A percentile compares a stretch with the other conserved stretches of the same genome.
Evolutionary conservation across 1,140 invertebrate species (phyloP).

Genomic region (Lutraria rhynchaena): DNA sequence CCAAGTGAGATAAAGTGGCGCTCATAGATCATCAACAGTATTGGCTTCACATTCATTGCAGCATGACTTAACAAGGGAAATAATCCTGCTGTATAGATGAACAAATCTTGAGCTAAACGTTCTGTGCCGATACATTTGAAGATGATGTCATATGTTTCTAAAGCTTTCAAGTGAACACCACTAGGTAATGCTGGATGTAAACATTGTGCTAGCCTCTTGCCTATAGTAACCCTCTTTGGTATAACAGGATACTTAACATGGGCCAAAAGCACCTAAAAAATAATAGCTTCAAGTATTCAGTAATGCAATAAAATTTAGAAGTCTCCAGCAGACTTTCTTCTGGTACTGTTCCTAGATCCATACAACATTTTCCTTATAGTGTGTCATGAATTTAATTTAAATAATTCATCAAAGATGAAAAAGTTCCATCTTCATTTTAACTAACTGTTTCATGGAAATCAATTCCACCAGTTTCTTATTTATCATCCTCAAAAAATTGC

Average conservation of each 20-base stretch:
- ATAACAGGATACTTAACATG: constrained; percentile 94
- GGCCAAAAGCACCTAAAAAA: constrained; percentile 86
- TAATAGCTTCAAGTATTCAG: too few species aligned
- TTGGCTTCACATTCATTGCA: constrained; percentile 92
- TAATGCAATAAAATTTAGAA: too few species aligned
- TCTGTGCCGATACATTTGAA: constrained; percentile 95
- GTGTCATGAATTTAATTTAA: too few species aligned
- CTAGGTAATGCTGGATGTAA: constrained; percentile 95
- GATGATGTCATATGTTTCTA: constrained; percentile 97
- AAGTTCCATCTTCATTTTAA: too few species aligned
- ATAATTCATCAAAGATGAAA: too few species aligned
- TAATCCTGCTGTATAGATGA: constrained; percentile 91
- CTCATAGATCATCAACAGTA: constrained; percentile 94
- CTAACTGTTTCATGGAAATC: too few species aligned
- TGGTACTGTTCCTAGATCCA: too few species aligned
- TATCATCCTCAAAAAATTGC: too few species aligned
- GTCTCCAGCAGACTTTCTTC: too few species aligned
- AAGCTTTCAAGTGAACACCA: constrained; percentile 94
- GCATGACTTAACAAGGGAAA: constrained; percentile 95
- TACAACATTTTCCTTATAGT: too few species aligned
- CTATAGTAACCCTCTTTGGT: constrained; percentile 94
- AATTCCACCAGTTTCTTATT: too few species aligned
- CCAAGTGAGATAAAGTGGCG: constrained; percentile 94
- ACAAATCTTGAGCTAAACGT: constrained; percentile 91
- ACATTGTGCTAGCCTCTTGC: constrained; percentile 96